Conservation (phyloP, 2,888 invertebrate genomes). For the Trachelus stipa region DNA sequence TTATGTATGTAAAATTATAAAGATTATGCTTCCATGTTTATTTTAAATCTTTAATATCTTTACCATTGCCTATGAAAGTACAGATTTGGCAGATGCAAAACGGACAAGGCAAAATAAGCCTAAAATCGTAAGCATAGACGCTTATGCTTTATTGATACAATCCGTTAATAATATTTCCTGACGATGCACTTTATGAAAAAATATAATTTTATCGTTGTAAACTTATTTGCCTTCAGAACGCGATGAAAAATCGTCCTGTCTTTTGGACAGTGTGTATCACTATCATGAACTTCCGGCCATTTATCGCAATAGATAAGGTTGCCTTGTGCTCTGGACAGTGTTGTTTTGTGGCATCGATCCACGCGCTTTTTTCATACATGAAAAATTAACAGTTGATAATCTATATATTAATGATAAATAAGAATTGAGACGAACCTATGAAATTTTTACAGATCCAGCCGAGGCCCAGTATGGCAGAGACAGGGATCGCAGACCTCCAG, state of each 20-base stretch:
- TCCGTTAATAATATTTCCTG: not conserved
- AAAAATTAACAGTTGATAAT: not conserved
- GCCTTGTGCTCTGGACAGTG: not conserved
- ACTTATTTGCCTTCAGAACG: not conserved
- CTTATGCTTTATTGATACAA: not conserved
- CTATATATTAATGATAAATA: not conserved
- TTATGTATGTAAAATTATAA: not conserved
- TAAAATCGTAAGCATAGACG: conserved; percentile 31
- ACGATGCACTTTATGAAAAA: not conserved
- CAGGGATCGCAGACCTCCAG: conserved; percentile 36
- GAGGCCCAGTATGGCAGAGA: conserved; percentile 42
- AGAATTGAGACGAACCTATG: not conserved
- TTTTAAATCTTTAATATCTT: not conserved
- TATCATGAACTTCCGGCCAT: not conserved
- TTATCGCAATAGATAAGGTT: not conserved
- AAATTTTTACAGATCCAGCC: conserved; percentile 34
- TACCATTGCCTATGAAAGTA: not conserved
- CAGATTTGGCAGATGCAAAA: not conserved
- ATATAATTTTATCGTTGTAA: not conserved
- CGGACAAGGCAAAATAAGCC: not conserved
- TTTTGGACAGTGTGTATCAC: not conserved
- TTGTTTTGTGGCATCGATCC: not conserved
- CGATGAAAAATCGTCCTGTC: not conserved
- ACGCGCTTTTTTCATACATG: not conserved
- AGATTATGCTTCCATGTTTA: not conserved